phyloP scores from a whole-genome alignment of 2,797 vertebrate species.

The Clarias pachynema region DNA sequence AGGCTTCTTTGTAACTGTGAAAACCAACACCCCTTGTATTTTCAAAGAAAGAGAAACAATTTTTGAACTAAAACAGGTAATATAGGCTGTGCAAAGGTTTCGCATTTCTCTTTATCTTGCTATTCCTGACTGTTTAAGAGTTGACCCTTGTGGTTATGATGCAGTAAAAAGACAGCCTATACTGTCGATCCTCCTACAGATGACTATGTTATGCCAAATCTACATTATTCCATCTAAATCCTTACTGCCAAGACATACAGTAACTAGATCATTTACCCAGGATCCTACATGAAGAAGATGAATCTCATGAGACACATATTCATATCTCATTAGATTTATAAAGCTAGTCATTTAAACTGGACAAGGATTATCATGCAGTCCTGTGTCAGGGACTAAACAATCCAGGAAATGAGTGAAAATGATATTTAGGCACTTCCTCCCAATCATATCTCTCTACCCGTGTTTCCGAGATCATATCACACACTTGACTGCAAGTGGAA shows the following conservation, averaged over 20 bases:
- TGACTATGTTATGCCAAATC: slow-evolving; percentile 34
- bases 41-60: slow-evolving; percentile 6
- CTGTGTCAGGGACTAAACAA: slow-evolving; percentile 52
- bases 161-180: not conserved
- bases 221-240: too few relatives aligned
- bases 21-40: slow-evolving; percentile 24
- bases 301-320: slow-evolving; percentile 46
- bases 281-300: slow-evolving; percentile 43
- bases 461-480: slow-evolving; percentile 65
- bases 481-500: slow-evolving; percentile 60
- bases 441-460: slow-evolving; percentile 48
- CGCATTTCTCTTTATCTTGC: not conserved
- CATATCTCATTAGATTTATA: slow-evolving; percentile 56
- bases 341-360: slow-evolving; percentile 64
- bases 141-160: slow-evolving; percentile 12
- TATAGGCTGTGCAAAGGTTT: not conserved
- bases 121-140: slow-evolving; percentile 24
- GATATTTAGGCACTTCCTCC: slow-evolving; percentile 44
- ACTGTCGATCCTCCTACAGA: slow-evolving; percentile 63
- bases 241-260: slow-evolving; percentile 46
- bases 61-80: slow-evolving; percentile 12
- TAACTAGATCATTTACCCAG: slow-evolving; percentile 23
- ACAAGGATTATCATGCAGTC: slow-evolving; percentile 64
- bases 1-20: slow-evolving; percentile 19
- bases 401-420: slow-evolving; percentile 55